Evolutionary conservation across 2,797 vertebrate genomes (phyloP).

Genomic region (Morelia viridis): DNA sequence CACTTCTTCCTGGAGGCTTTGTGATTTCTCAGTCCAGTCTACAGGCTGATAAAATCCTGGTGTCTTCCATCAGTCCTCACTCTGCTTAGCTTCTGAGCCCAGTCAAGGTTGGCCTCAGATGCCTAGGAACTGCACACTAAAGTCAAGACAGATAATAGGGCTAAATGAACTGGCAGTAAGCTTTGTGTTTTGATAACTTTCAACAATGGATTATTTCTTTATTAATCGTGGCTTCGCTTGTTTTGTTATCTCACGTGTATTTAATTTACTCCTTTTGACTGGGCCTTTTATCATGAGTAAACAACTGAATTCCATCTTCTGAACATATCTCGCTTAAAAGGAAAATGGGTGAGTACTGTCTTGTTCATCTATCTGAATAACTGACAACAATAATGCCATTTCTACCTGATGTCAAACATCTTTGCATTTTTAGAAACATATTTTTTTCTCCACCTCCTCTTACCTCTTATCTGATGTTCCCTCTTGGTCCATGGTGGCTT

Average conservation of each 20-base stretch:
- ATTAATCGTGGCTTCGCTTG: background rate
- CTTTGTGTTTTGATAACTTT: background rate
- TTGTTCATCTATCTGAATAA: background rate
- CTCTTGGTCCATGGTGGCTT: background rate
- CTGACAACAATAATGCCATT: background rate
- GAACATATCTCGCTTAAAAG: background rate
- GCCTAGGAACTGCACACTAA: too few species aligned
- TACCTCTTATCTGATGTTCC: background rate
- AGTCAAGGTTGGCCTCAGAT: too few species aligned
- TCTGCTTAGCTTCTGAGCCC: too few species aligned
- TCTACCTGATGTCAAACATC: background rate
- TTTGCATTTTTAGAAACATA: conserved; percentile 13
- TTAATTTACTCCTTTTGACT: background rate
- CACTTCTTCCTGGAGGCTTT: too few species aligned
- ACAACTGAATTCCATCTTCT: background rate
- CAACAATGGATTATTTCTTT: background rate
- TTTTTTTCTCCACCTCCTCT: background rate
- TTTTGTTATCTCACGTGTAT: background rate
- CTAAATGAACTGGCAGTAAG: background rate
- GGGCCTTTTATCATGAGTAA: background rate
- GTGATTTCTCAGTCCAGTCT: too few species aligned
- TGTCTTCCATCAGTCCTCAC: too few species aligned
- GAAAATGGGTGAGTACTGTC: background rate
- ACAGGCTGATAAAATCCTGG: too few species aligned
- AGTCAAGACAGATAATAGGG: too few species aligned